phyloP scores from a whole-genome alignment of 2,797 vertebrate genomes.

The Acropternis orthonyx region DNA sequence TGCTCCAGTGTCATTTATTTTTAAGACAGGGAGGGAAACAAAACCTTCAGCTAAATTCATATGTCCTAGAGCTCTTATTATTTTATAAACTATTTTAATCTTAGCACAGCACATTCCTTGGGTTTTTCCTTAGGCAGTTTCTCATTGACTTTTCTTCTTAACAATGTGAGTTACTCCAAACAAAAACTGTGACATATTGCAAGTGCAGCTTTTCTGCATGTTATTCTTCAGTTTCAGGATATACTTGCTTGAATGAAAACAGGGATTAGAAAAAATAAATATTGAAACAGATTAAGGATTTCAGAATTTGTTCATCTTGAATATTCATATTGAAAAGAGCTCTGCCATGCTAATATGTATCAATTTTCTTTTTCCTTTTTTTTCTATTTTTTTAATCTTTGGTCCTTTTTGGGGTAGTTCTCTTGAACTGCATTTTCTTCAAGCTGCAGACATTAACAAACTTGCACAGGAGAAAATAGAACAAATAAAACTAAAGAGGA shows the following conservation, averaged over 20 bases:
- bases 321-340: not conserved
- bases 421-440: not conserved
- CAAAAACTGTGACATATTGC: not conserved
- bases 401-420: not conserved
- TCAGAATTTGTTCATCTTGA: not conserved
- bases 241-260: not conserved
- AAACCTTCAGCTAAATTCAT: not conserved
- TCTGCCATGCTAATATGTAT: not conserved
- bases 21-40: not conserved
- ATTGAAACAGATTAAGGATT: not conserved
- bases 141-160: not conserved
- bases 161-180: not conserved
- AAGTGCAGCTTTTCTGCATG: not conserved
- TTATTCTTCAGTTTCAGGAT: not conserved
- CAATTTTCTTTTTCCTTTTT: not conserved
- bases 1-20: not conserved
- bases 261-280: not conserved
- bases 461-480: not conserved
- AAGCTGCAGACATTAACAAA: not conserved
- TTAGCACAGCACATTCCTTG: not conserved
- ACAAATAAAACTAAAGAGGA: not conserved
- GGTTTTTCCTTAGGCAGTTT: not conserved
- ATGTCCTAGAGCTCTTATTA: not conserved
- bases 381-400: not conserved
- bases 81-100: not conserved